phyloP scores from a whole-genome alignment of 2,113 vertebrate species.

The Ophthalmolycus amberensis region DNA sequence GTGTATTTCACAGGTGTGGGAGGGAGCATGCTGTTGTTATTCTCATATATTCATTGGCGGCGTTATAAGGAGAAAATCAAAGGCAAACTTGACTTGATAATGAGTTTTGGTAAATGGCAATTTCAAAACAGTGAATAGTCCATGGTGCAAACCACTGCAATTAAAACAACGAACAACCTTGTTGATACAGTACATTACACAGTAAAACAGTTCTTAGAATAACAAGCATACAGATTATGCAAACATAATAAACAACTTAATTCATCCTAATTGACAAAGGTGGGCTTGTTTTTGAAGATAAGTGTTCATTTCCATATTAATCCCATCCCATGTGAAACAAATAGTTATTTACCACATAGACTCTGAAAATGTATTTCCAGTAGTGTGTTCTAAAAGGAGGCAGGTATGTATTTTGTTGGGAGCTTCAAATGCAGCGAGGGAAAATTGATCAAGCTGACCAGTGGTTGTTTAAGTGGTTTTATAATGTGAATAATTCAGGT shows the following conservation, averaged over 20 bases:
- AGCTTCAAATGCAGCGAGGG: conserved; percentile 3
- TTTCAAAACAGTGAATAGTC: conserved; percentile 70
- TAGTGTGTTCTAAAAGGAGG: conserved; percentile 44
- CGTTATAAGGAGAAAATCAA: conserved; percentile 55
- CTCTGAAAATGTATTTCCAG: conserved; percentile 45
- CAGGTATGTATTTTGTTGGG: conserved; percentile 7
- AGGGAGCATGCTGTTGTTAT: conserved; percentile 40
- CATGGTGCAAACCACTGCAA: conserved; percentile 59
- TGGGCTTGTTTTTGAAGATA: conserved; percentile 74
- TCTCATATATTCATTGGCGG: conserved; percentile 37
- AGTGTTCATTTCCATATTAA: conserved; percentile 74
- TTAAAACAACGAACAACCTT: conserved; percentile 70
- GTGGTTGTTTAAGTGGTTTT: background rate
- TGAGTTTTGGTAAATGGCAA: conserved; percentile 64
- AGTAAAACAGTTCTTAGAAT: conserved; percentile 66
- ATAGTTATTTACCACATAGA: conserved; percentile 52
- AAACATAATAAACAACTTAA: conserved; percentile 74
- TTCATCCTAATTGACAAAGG: conserved; percentile 78
- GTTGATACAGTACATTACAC: conserved; percentile 36
- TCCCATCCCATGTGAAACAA: conserved; percentile 66
- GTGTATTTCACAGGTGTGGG: conserved; percentile 51
- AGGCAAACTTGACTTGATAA: conserved; percentile 69
- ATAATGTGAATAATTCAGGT: conserved; percentile 26
- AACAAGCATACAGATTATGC: conserved; percentile 74
- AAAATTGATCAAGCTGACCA: background rate